Conservation (phyloP, 2,113 vertebrate genomes). For the Acanthochromis polyacanthus region DNA sequence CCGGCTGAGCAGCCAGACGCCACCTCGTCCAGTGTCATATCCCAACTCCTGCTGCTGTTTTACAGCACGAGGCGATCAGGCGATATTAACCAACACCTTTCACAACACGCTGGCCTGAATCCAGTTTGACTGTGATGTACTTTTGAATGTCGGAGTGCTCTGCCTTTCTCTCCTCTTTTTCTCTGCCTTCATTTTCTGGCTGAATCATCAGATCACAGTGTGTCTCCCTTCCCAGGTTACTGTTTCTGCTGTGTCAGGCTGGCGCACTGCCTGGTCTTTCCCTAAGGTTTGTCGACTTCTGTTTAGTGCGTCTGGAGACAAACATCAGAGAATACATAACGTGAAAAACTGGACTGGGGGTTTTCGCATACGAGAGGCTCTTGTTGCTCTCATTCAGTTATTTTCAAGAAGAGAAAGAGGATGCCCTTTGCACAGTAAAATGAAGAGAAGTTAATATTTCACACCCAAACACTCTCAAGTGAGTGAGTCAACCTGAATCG, state of each 20-base stretch:
- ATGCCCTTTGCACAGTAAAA: slow-evolving; percentile 47
- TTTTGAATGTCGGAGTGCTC: slow-evolving; percentile 76
- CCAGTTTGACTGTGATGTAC: slow-evolving; percentile 66
- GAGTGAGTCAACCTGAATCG: slow-evolving; percentile 50
- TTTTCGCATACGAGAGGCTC: slow-evolving; percentile 20
- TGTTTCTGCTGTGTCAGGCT: slow-evolving; percentile 84
- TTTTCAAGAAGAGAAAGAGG: slow-evolving; percentile 17
- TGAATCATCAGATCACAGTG: slow-evolving; percentile 83
- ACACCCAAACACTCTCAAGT: slow-evolving; percentile 29
- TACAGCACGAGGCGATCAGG: slow-evolving; percentile 63
- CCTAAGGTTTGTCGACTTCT: slow-evolving; percentile 76
- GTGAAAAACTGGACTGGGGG: slow-evolving; percentile 30
- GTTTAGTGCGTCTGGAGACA: slow-evolving; percentile 72
- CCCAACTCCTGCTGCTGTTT: slow-evolving; percentile 50
- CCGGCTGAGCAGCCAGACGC: slow-evolving; percentile 39
- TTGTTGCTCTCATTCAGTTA: slow-evolving; percentile 46
- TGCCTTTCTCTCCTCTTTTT: slow-evolving; percentile 30
- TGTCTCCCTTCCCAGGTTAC: slow-evolving; percentile 82
- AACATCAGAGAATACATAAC: slow-evolving; percentile 48
- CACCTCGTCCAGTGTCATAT: slow-evolving; percentile 65
- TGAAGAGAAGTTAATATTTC: slow-evolving; percentile 49
- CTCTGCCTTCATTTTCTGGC: slow-evolving; percentile 68
- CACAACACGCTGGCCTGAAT: slow-evolving; percentile 61
- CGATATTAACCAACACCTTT: slow-evolving; percentile 69
- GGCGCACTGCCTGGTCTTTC: slow-evolving; percentile 76